phyloP scores from a whole-genome alignment of 2,888 invertebrate species.

The Brachyptera putata region DNA sequence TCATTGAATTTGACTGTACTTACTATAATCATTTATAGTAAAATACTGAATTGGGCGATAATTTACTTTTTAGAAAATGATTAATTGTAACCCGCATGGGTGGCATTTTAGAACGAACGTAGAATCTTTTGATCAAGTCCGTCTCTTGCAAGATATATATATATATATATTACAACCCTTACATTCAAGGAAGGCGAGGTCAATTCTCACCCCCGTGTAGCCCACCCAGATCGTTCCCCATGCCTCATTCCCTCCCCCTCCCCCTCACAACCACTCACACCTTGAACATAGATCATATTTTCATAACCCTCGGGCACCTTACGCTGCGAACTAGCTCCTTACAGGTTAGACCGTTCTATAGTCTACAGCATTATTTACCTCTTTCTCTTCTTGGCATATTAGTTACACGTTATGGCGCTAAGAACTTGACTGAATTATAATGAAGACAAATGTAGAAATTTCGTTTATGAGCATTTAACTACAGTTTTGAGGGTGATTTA shows the following conservation, averaged over 20 bases:
- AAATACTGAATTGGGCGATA: too few relatives aligned
- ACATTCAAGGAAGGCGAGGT: too few relatives aligned
- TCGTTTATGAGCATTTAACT: slow-evolving; percentile 18
- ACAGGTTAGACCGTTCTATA: slow-evolving; percentile 15
- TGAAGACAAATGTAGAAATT: slow-evolving; percentile 24
- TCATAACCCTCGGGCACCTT: slow-evolving; percentile 8
- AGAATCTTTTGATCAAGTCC: neutral
- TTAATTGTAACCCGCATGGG: too few relatives aligned
- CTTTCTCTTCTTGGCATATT: slow-evolving; percentile 19
- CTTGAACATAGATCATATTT: slow-evolving; percentile 11
- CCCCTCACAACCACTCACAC: neutral
- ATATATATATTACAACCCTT: slow-evolving; percentile 10
- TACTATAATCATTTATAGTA: too few relatives aligned
- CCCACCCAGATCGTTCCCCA: slow-evolving; percentile 24
- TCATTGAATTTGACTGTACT: too few relatives aligned
- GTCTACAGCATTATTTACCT: neutral
- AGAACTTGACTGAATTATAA: slow-evolving; percentile 17
- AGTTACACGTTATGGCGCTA: slow-evolving; percentile 12
- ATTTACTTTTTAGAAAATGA: too few relatives aligned
- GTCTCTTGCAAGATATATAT: too few relatives aligned
- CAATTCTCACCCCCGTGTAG: neutral
- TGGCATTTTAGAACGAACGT: too few relatives aligned
- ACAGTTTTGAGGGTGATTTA: neutral
- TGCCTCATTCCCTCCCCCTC: neutral
- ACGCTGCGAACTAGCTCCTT: slow-evolving; percentile 21